Conservation (phyloP, 2,113 vertebrate species). For the Polypterus senegalus region DNA sequence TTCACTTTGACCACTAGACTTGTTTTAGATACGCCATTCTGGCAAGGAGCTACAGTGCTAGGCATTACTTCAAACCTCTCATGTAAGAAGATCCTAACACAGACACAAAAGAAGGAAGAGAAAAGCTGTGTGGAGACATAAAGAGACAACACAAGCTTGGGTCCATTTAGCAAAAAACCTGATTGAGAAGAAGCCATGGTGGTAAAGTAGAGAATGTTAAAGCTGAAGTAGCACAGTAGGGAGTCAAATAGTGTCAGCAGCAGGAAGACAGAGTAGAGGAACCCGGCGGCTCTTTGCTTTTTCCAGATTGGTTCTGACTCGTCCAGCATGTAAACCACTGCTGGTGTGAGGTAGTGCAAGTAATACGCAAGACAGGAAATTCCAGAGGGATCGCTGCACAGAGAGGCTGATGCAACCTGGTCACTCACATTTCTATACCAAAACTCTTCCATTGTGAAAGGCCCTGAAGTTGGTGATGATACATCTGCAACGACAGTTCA, state of each 20-base stretch:
- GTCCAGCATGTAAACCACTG: no score
- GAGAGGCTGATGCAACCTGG: no score
- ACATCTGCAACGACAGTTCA: no score
- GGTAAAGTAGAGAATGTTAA: neutral
- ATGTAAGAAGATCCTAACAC: neutral
- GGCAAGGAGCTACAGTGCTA: no score
- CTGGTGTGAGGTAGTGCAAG: no score
- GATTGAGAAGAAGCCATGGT: neutral
- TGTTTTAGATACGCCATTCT: neutral
- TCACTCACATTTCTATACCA: no score
- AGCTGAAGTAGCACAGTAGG: neutral
- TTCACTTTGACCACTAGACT: neutral
- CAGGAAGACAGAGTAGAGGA: neutral
- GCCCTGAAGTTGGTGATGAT: no score
- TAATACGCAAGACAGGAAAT: no score
- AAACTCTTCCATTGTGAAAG: no score
- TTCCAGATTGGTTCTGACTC: neutral
- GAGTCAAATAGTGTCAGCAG: neutral
- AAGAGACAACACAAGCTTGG: neutral
- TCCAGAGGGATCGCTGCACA: no score
- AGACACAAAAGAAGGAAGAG: neutral
- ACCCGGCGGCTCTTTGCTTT: neutral
- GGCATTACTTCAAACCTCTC: neutral
- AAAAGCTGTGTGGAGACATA: neutral
- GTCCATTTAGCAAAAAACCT: neutral